These are phyloP conservation scores for Terebella lapidaria DNA, from an alignment of 2,888 invertebrate species.

Conservation along the genomic window DNA sequence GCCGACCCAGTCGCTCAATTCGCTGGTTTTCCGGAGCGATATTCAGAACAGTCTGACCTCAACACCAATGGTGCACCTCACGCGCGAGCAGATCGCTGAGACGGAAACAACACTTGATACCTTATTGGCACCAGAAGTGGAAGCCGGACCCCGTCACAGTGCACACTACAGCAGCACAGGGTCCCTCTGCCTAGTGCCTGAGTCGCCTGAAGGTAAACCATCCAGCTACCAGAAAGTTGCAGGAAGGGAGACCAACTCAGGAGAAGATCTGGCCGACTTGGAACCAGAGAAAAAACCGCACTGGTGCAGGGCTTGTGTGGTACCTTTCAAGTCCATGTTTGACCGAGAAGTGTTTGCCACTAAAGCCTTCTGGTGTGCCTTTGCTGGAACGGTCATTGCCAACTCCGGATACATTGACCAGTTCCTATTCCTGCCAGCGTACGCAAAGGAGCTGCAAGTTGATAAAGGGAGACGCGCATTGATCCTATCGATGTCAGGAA, in stretches of 20 bases:
- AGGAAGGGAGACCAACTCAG: too few species aligned
- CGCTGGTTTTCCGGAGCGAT: not conserved
- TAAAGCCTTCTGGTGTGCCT: not conserved
- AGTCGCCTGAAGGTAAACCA: not conserved
- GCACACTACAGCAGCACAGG: not conserved
- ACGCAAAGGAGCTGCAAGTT: not conserved
- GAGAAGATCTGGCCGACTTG: not conserved
- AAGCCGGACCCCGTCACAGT: not conserved
- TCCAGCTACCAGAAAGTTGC: not conserved
- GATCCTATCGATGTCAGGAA: conserved; percentile 1
- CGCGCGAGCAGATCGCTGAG: too few species aligned
- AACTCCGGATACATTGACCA: conserved; percentile 7
- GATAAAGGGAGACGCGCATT: not conserved
- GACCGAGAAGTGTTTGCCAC: not conserved
- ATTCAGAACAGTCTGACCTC: not conserved
- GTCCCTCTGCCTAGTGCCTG: not conserved
- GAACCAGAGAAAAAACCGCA: not conserved
- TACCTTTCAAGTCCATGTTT: not conserved
- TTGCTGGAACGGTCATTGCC: not conserved
- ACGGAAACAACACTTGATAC: not conserved
- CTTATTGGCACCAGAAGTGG: not conserved
- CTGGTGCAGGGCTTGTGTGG: not conserved
- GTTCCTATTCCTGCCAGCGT: conserved; percentile 6
- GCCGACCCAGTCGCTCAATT: not conserved
- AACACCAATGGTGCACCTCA: too few species aligned